Percentiles rank a stretch among this genome's conserved stretches.
Conservation (phyloP, 2,888 invertebrate genomes). For the Lypha dubia region DNA sequence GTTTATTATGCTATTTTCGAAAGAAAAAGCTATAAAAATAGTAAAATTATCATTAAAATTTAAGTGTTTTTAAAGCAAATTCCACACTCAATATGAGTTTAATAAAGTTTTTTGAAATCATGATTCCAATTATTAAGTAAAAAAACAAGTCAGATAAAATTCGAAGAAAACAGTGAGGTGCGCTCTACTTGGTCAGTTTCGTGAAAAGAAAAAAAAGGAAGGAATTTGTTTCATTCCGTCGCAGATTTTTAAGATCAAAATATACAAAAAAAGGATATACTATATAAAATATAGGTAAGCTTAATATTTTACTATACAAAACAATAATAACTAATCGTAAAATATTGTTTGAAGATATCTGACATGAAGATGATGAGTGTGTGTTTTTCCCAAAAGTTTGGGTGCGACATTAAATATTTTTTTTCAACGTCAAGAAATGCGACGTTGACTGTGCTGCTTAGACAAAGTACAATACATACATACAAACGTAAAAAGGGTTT, state of each 20-base stretch:
- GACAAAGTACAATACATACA: constrained; percentile 55
- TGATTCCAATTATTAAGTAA: constrained; percentile 39
- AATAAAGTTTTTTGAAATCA: constrained; percentile 9
- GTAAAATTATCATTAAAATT: constrained; percentile 28
- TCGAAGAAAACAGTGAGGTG: constrained; percentile 66
- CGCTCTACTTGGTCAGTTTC: constrained; percentile 47
- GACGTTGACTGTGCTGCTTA: constrained; percentile 47
- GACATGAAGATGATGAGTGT: constrained; percentile 60
- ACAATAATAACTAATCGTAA: constrained; percentile 4
- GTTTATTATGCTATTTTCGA: constrained; percentile 34
- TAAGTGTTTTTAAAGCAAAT: constrained; percentile 10
- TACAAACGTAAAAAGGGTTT: constrained; percentile 42
- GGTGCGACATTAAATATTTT: constrained; percentile 62
- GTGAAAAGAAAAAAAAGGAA: constrained; percentile 42
- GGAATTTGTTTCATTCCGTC: constrained; percentile 46
- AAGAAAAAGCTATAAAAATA: constrained; percentile 42
- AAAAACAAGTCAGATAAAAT: constrained; percentile 56
- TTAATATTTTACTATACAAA: constrained; percentile 13
- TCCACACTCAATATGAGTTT: constrained; percentile 28
- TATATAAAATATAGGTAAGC: constrained; percentile 30
- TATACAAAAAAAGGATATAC: constrained; percentile 30
- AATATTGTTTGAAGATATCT: constrained; percentile 7
- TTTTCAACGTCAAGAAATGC: constrained; percentile 31
- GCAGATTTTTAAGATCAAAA: constrained; percentile 15
- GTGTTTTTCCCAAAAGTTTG: constrained; percentile 58